Conservation (phyloP, 2,797 vertebrate species). For the Hafferia zeledoni region DNA sequence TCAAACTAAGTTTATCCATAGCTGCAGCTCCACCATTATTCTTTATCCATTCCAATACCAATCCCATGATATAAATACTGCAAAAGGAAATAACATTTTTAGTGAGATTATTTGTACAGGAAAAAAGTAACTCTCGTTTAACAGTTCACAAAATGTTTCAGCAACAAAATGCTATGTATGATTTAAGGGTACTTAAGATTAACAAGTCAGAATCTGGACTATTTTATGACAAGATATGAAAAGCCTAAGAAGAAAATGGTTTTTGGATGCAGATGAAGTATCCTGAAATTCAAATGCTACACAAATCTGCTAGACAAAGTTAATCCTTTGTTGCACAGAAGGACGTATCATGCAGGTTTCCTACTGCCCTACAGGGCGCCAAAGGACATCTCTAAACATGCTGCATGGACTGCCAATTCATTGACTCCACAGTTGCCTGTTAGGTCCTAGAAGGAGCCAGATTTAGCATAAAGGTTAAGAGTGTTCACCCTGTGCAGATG, state of each 20-base stretch:
- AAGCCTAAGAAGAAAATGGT: not conserved
- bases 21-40: constrained; percentile 85
- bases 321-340: not conserved
- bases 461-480: not conserved
- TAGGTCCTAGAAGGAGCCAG: not conserved
- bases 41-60: constrained; percentile 96
- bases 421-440: not conserved
- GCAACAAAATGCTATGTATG: not conserved
- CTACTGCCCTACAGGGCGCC: not conserved
- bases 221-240: not conserved
- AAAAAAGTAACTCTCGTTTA: not conserved
- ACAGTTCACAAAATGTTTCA: not conserved
- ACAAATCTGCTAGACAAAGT: not conserved
- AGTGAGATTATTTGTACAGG: not conserved
- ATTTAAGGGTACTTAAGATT: not conserved
- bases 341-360: not conserved
- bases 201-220: not conserved
- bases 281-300: not conserved
- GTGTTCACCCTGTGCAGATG: not conserved
- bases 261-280: not conserved
- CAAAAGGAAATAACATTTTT: not conserved
- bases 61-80: constrained; percentile 93
- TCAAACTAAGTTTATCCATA: constrained; percentile 88
- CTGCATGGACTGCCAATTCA: not conserved
- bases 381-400: not conserved